Evolutionary conservation across 2,888 invertebrate genomes (phyloP).

Genomic region (Xestia sexstrigata): DNA sequence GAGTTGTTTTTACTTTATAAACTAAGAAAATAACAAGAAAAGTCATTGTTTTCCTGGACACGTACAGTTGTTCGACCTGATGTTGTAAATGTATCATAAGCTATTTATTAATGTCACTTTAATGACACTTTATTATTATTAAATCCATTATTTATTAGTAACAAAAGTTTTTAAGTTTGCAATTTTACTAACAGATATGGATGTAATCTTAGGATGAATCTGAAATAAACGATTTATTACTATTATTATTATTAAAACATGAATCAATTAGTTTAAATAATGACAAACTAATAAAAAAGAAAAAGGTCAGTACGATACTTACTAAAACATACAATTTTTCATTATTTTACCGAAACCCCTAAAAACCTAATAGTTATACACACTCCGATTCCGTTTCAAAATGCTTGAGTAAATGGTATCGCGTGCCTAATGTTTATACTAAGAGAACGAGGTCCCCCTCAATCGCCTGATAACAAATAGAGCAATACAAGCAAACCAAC

Average conservation of each 20-base stretch:
- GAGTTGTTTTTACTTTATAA: constrained; percentile 12
- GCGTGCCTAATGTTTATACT: constrained; percentile 55
- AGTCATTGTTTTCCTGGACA: neutral
- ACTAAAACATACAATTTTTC: neutral
- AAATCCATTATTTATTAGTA: no score
- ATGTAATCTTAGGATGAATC: no score
- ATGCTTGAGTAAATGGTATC: constrained; percentile 46
- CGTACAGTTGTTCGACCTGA: neutral
- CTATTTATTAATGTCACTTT: constrained; percentile 10
- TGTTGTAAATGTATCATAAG: neutral
- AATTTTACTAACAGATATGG: no score
- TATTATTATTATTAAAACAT: neutral
- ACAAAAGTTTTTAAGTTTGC: no score
- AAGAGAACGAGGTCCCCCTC: constrained; percentile 50
- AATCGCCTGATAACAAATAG: constrained; percentile 55
- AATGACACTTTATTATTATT: no score
- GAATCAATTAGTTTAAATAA: neutral
- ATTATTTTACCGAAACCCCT: neutral
- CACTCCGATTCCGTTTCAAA: constrained; percentile 29
- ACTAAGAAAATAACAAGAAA: constrained; percentile 28
- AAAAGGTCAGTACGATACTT: neutral
- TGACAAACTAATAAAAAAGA: neutral
- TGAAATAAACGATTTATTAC: no score
- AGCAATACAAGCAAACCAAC: constrained; percentile 52
- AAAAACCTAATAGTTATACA: neutral